Base-by-base conservation (phyloP, 2,797 vertebrate genomes). In the Brotula barbata region DNA sequence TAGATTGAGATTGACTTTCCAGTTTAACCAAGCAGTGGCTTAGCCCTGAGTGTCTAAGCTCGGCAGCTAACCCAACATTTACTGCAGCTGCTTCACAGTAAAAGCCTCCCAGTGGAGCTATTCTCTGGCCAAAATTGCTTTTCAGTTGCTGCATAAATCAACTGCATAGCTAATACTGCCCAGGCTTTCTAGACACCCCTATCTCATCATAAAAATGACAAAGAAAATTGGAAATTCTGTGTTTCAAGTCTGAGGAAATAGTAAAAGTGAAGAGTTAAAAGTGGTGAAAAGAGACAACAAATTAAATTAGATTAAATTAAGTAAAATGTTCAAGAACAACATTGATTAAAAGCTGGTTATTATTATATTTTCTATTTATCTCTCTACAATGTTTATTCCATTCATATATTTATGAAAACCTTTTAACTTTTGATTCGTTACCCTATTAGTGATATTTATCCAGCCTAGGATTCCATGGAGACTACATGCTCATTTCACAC, bases 401-500 rank as follows among this genome's bases (percentile, higher is more conserved):
- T 7, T 44, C 14, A 20, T 64, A 59, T 41, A 42, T 60, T 33
- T 52, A 34, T 20, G 2, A 7, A 25, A 39, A 31, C n/a, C 42
- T 71, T 68, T 73, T 34, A 46, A 67, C 40, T 39, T 71, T 17
- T 39, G 20, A 36, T 55, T 55, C 20, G 60, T 54, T 2, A 33
- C 5, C 60, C n/a, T 54, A 4, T 47, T 22, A 11, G 43, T 49
- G 22, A 51, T 62, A 25, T 62, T 61, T 74, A 42, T 58, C 36
- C 14, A 56, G 22, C 63, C 43, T 43, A 28, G 44, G 22, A 52
- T 37, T 22, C 21, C 53, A 15, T 14, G 10, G 51, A 49, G 58
- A 43, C 47, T 15, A 9, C 31, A 17, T 48, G 43, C 45, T 72
- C 40, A 55, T 79, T 58, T 78, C 45, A 64, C 76, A 75, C 69